Evolutionary conservation across 2,113 vertebrate species (phyloP), one percentile per base, ranked within the genome.

Genomic region (Sylvietta virens): DNA sequence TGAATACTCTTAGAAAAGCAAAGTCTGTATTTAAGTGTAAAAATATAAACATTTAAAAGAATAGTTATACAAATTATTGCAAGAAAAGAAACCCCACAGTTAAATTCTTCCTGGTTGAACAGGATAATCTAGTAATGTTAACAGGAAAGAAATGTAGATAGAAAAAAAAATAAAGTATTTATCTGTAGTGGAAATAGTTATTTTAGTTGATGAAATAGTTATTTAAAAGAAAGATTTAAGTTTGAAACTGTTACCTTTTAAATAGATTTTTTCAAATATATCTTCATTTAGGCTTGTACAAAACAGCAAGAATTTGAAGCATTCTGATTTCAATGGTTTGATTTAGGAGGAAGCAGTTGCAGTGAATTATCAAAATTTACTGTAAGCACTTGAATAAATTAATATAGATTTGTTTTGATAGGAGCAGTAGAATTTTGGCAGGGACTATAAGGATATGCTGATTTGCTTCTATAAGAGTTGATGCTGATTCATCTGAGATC

Each of bases 341-440:
- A 94, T 91, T 95, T 78, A 92, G 48, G 79, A 79, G 33, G 48
- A 94, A 94, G 81, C 2, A 47, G 28, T 86, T 92, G 60, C 62
- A 70, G 21, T 45, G 27, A 61, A 92, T 53, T 90, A 51, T 83
- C 83, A 78, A 92, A 76, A 83, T 88, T 81, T 92, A 91, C 37
- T 92, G n/a, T 82, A 89, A 92, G 19, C 33, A 69, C 35, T 96
- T 80, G 65, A 78, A 95, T 94, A 94, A 94, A 90, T 94, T 91
- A 92, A 86, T 91, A 81, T 60, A 81, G 37, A 88, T 92, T 77
- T 82, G 42, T 73, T 95, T 94, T 87, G 50, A 85, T 71, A 92
- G 58, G n/a, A 73, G 56, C 27, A 56, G 73, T 64, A 66, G 66
- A 84, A 74, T 82, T 88, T 94, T 88, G 71, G 61, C 50, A 80